phyloP scores from a whole-genome alignment of 53 echinoderm and acorn worm genomes.

The Mesocentrotus franciscanus region DNA sequence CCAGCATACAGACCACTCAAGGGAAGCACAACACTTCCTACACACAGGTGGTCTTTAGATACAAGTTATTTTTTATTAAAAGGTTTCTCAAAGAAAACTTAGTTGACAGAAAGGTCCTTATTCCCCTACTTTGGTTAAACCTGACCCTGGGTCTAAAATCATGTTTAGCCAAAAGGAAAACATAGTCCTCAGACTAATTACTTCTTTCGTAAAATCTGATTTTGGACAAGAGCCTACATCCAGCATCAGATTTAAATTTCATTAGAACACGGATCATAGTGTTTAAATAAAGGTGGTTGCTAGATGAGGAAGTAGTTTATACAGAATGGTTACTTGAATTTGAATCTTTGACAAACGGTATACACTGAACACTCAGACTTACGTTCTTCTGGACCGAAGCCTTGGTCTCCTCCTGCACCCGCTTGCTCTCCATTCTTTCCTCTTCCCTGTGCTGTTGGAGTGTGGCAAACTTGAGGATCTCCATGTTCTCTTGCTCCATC shows the following conservation, averaged over 20 bases:
- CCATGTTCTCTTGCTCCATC: slow-evolving; percentile 90
- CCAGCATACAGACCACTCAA: background rate
- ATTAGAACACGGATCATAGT: background rate
- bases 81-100: background rate
- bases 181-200: too few relatives aligned
- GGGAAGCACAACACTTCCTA: background rate
- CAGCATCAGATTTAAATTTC: background rate
- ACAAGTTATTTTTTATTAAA: background rate
- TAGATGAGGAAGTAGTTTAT: too few relatives aligned
- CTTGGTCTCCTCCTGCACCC: slow-evolving; percentile 86
- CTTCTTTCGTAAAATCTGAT: too few relatives aligned
- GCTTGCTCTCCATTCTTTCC: slow-evolving; percentile 91
- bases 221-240: too few relatives aligned
- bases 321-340: background rate
- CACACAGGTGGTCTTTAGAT: background rate
- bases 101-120: background rate
- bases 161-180: too few relatives aligned
- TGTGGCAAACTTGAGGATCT: slow-evolving; percentile 91
- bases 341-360: background rate
- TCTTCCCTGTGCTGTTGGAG: slow-evolving; percentile 93
- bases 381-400: slow-evolving; percentile 88
- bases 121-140: too few relatives aligned
- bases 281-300: background rate
- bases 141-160: too few relatives aligned
- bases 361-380: slow-evolving; percentile 49